phyloP scores from a whole-genome alignment of 1,140 invertebrate genomes.

The Coptotermes formosanus region DNA sequence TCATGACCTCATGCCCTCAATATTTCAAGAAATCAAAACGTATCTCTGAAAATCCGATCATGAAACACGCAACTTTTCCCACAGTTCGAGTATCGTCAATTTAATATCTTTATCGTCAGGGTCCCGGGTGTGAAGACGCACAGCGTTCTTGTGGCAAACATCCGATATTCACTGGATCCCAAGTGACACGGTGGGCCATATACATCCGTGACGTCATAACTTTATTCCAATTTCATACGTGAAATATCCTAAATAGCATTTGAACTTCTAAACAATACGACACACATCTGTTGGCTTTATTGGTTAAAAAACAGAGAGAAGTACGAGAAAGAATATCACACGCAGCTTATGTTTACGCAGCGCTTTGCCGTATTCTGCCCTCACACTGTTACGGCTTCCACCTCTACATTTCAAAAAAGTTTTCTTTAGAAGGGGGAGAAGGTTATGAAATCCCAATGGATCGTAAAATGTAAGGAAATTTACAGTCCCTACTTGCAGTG shows the following conservation, averaged over 20 bases:
- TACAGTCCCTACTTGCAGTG: constrained; percentile 21
- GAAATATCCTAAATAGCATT: neutral
- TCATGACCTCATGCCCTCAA: too few species aligned
- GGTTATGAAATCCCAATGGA: constrained; percentile 33
- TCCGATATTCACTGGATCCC: neutral
- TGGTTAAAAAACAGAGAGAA: neutral
- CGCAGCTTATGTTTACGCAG: neutral
- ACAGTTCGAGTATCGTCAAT: too few species aligned
- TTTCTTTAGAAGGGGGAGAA: neutral
- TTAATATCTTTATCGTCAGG: too few species aligned
- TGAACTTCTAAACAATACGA: constrained; percentile 21
- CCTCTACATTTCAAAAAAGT: constrained; percentile 31
- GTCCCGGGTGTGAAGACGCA: too few species aligned
- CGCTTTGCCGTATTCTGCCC: neutral
- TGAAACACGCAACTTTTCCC: too few species aligned
- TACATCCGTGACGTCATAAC: neutral
- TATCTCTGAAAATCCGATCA: too few species aligned
- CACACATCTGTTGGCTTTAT: constrained; percentile 25
- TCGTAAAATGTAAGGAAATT: constrained; percentile 33
- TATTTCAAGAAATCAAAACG: too few species aligned
- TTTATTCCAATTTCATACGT: neutral
- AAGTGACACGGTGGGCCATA: neutral
- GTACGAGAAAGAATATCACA: neutral
- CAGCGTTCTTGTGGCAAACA: neutral
- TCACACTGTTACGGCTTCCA: neutral